Base-by-base conservation (phyloP, 2,797 vertebrate species). In the Odontamblyopus rebecca region DNA sequence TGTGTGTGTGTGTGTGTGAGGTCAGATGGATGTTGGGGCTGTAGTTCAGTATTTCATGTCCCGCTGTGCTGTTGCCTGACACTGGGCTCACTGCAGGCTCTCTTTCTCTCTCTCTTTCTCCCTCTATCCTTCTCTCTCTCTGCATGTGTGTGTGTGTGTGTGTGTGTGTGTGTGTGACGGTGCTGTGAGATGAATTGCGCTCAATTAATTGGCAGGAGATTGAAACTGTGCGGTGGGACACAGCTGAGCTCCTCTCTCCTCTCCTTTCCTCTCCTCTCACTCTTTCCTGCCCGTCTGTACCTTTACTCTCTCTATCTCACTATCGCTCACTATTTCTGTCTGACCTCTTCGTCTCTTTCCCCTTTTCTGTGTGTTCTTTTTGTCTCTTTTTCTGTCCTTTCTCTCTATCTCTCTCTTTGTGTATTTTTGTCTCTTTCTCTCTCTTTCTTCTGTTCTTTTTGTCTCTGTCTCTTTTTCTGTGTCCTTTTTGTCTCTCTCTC, bases 121-220 rank as follows among this genome's bases (percentile, higher is more conserved):
- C 70, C n/a, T n/a, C 6, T 53, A 5, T 19, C 51, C n/a, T 6
- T 5, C 4, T 53, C 51, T 53, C 18, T 13, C 4, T 53, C 26
- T 61, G 54, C 67, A 32, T 67, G 44, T 60, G 64, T 41, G 50
- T 35, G 11, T 56, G 2, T 56, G 54, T 56, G 54, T 56, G 54
- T 68, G 51, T 67, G 64, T 79, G 72, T 69, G 66, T 68, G 73
- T 67, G 38, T 77, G 23, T 4, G 23, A 23, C 5, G n/a, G 84
- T 80, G 91, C 89, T 89, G 78, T 88, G 90, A 92, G 91, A 93
- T 93, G 92, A 93, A 93, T 93, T 93, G 88, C 88, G 83, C 77
- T 87, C 92, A 91, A 93, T 93, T 94, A 94, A 93, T 93, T 91
- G 90, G 90, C 86, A 85, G 82, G 91, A 92, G 91, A 93, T 91